Conservation (phyloP, 2,888 invertebrate species). For the Eristalinus sepulchralis region DNA sequence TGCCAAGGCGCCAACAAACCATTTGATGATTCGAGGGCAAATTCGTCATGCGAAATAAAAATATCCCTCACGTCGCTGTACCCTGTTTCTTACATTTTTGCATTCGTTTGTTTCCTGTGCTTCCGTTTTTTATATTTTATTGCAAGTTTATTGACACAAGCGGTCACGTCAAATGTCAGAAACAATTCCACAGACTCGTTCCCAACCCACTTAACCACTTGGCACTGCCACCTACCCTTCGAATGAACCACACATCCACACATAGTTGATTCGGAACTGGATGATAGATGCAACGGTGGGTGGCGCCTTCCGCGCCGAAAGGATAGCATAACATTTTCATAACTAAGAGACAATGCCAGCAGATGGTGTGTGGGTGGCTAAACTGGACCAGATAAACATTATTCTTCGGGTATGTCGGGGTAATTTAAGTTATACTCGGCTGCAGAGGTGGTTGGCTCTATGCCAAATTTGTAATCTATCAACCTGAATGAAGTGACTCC, state of each 20-base stretch:
- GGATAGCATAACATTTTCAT: constrained; percentile 34
- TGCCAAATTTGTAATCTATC: constrained; percentile 58
- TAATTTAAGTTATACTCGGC: constrained; percentile 62
- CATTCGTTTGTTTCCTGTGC: not conserved
- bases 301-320: constrained; percentile 21
- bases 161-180: constrained; percentile 66
- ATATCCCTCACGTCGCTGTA: not conserved
- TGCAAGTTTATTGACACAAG: constrained; percentile 62
- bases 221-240: constrained; percentile 39
- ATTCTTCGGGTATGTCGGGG: constrained; percentile 57
- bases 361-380: constrained; percentile 15
- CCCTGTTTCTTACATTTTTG: not conserved
- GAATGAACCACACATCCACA: not conserved
- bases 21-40: constrained; percentile 17
- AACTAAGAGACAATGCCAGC: constrained; percentile 43
- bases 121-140: constrained; percentile 22
- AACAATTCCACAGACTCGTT: constrained; percentile 45
- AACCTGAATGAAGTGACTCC: constrained; percentile 25
- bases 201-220: constrained; percentile 62
- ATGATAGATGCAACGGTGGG: constrained; percentile 1
- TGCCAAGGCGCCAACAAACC: constrained; percentile 16
- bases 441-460: constrained; percentile 54
- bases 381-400: constrained; percentile 38
- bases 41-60: not conserved
- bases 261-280: constrained; percentile 38